Conservation (phyloP, 2,113 vertebrate species). For the Cariama cristata region DNA sequence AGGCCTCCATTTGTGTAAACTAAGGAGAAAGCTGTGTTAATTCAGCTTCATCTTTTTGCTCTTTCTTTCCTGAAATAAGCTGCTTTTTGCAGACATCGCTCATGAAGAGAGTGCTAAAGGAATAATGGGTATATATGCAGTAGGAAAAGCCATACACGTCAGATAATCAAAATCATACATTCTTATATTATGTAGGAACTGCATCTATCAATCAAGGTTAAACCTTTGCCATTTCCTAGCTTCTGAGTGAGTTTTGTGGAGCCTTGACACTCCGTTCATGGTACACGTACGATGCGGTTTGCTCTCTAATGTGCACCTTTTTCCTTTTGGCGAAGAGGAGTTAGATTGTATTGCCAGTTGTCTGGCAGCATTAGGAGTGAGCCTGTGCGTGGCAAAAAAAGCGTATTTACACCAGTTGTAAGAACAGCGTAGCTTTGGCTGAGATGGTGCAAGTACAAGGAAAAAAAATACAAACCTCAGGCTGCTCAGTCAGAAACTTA, state of each 20-base stretch:
- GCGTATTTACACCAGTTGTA: fast-evolving
- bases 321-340: neutral
- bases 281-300: neutral
- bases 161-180: neutral
- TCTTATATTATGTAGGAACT: neutral
- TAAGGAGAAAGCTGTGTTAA: neutral
- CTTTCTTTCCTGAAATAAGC: neutral
- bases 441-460: neutral
- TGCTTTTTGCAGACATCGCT: neutral
- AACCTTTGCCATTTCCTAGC: neutral
- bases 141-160: neutral
- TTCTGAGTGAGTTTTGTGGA: neutral
- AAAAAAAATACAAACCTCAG: neutral
- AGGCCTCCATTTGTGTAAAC: neutral
- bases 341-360: neutral
- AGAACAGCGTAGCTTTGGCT: neutral
- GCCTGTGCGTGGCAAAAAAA: neutral
- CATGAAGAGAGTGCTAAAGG: neutral
- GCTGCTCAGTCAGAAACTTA: neutral
- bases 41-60: neutral
- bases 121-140: neutral
- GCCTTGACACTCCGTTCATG: fast-evolving
- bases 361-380: neutral
- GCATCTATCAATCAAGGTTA: neutral
- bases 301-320: neutral